Percentiles rank a stretch among this genome's conserved stretches.
Evolutionary conservation across 2,113 vertebrate genomes (phyloP).

Genomic region (Amia ocellicauda): DNA sequence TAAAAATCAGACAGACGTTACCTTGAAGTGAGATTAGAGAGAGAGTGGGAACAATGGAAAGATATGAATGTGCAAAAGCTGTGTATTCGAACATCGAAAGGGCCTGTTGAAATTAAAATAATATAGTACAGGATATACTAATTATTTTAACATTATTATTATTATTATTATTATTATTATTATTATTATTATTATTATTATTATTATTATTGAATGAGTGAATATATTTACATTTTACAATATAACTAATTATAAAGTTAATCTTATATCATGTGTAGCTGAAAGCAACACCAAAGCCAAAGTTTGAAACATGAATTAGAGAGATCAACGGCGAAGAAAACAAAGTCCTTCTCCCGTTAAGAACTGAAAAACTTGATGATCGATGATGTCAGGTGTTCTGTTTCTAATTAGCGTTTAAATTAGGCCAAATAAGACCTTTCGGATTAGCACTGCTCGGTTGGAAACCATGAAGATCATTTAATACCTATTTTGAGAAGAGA

Average conservation of each 20-base stretch:
- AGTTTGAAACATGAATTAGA: too few relatives aligned
- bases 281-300: not conserved
- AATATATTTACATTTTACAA: too few relatives aligned
- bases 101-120: too few relatives aligned
- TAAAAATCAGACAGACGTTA: too few relatives aligned
- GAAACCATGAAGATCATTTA: conserved; percentile 33
- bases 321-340: too few relatives aligned
- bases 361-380: conserved; percentile 46
- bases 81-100: too few relatives aligned
- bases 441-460: conserved; percentile 34
- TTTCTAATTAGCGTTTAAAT: conserved; percentile 68
- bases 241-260: not conserved
- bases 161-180: conserved; percentile 14
- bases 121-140: conserved; percentile 2
- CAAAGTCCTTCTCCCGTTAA: conserved; percentile 24
- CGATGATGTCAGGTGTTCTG: conserved; percentile 66
- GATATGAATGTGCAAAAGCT: too few relatives aligned
- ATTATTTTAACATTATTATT: not conserved
- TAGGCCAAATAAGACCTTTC: conserved; percentile 38
- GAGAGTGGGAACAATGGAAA: too few relatives aligned
- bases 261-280: not conserved
- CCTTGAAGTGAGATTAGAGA: too few relatives aligned
- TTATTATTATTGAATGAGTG: not conserved
- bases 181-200: conserved; percentile 14
- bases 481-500: conserved; percentile 20